Conservation (phyloP, 2,797 vertebrate species). For the Galagoides demidoff region DNA sequence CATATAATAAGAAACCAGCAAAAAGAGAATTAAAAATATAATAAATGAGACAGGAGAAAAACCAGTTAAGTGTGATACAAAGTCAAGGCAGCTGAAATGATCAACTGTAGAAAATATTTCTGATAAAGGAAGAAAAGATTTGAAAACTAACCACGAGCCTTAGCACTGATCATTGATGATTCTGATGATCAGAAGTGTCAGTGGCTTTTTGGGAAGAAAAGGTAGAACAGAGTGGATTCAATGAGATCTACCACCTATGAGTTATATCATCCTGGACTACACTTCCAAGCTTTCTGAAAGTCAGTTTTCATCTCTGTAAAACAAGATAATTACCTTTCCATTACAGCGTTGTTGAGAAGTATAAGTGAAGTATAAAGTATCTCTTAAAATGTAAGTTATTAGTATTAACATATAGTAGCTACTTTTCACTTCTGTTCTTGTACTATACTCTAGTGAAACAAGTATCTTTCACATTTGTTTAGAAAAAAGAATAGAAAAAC, state of each 20-base stretch:
- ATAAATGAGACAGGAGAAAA: background rate
- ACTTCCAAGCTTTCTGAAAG: background rate
- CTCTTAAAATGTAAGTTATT: background rate
- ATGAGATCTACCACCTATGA: background rate
- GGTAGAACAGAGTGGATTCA: background rate
- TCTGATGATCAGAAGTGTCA: background rate
- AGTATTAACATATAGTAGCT: background rate
- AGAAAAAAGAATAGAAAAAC: background rate
- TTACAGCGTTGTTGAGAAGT: background rate
- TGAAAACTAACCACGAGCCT: background rate
- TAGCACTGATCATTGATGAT: background rate
- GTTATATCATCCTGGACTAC: background rate
- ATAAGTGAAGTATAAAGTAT: background rate
- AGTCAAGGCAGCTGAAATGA: background rate
- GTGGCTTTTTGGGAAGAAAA: background rate
- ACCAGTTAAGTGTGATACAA: background rate
- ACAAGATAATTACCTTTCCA: background rate
- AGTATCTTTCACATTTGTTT: background rate
- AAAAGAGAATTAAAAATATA: background rate
- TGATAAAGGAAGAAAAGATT: background rate
- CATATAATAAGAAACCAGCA: background rate
- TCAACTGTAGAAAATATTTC: background rate
- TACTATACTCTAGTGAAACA: background rate
- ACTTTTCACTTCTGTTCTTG: background rate
- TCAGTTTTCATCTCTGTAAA: background rate